phyloP scores from a whole-genome alignment of 2,797 vertebrate species.

The Macroramphosus scolopax region DNA sequence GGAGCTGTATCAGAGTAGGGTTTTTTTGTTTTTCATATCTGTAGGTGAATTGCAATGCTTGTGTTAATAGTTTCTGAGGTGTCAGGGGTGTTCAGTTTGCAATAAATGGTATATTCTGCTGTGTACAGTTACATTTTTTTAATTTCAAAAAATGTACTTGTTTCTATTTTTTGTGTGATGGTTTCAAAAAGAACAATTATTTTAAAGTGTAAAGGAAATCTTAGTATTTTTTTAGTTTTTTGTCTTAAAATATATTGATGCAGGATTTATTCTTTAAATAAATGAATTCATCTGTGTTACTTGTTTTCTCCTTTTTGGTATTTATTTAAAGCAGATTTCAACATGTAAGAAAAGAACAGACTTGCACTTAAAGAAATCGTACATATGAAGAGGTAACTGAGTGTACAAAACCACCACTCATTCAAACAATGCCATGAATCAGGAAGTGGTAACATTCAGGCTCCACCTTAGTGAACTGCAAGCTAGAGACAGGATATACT shows the following conservation, averaged over 20 bases:
- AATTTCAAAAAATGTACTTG: slow-evolving; percentile 73
- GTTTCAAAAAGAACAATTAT: slow-evolving; percentile 80
- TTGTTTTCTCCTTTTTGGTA: not conserved
- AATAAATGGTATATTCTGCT: slow-evolving; percentile 81
- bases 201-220: slow-evolving; percentile 78
- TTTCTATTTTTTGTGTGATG: slow-evolving; percentile 80
- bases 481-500: slow-evolving; percentile 29
- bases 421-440: too few species aligned
- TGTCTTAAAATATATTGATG: slow-evolving; percentile 76
- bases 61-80: slow-evolving; percentile 74
- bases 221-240: slow-evolving; percentile 74
- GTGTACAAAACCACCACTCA: not conserved
- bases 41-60: slow-evolving; percentile 73
- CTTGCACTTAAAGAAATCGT: not conserved
- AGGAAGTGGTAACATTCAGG: slow-evolving; percentile 58
- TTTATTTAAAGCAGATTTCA: not conserved
- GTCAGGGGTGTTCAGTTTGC: slow-evolving; percentile 75
- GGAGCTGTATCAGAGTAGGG: slow-evolving; percentile 47
- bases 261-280: slow-evolving; percentile 82
- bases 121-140: slow-evolving; percentile 83
- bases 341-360: not conserved
- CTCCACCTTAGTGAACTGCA: slow-evolving; percentile 4
- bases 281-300: slow-evolving; percentile 58
- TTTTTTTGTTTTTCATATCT: slow-evolving; percentile 62
- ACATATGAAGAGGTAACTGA: not conserved